phyloP scores from a whole-genome alignment of 2,888 invertebrate genomes.

The Monopis laevigella region DNA sequence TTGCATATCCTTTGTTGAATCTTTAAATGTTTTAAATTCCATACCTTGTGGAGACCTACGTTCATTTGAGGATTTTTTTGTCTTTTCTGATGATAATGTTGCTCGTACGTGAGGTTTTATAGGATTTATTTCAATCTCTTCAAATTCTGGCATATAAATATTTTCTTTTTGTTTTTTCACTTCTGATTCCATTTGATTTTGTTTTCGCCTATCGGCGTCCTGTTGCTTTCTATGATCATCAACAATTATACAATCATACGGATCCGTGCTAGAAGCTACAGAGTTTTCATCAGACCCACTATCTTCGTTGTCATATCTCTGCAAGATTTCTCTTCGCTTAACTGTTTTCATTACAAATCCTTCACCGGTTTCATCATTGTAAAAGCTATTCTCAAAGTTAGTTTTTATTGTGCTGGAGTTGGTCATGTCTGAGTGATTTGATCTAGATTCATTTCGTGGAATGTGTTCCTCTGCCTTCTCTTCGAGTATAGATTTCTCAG shows the following conservation, averaged over 20 bases:
- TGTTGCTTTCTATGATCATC: conserved; percentile 76
- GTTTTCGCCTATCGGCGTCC: conserved; percentile 52
- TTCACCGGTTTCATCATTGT: conserved; percentile 72
- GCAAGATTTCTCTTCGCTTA: conserved; percentile 76
- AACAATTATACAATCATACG: conserved; percentile 84
- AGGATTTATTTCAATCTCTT: conserved; percentile 59
- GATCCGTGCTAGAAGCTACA: conserved; percentile 75
- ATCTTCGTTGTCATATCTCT: conserved; percentile 74
- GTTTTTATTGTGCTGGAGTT: conserved; percentile 63
- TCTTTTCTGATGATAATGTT: conserved; percentile 48
- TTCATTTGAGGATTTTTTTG: conserved; percentile 48
- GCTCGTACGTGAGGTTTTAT: conserved; percentile 57
- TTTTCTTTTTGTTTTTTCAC: conserved; percentile 53
- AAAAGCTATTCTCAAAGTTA: conserved; percentile 72
- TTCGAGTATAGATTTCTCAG: conserved; percentile 52
- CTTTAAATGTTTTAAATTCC: conserved; percentile 64
- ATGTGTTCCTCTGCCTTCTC: conserved; percentile 51
- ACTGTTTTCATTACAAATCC: conserved; percentile 76
- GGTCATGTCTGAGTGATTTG: conserved; percentile 49
- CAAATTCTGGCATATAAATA: conserved; percentile 57
- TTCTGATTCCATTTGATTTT: conserved; percentile 43
- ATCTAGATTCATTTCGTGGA: conserved; percentile 49
- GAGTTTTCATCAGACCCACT: conserved; percentile 73
- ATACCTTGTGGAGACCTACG: conserved; percentile 46
- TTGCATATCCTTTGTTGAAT: conserved; percentile 57